Conservation (phyloP, 2,113 vertebrate species). For the Ellobius talpinus region DNA sequence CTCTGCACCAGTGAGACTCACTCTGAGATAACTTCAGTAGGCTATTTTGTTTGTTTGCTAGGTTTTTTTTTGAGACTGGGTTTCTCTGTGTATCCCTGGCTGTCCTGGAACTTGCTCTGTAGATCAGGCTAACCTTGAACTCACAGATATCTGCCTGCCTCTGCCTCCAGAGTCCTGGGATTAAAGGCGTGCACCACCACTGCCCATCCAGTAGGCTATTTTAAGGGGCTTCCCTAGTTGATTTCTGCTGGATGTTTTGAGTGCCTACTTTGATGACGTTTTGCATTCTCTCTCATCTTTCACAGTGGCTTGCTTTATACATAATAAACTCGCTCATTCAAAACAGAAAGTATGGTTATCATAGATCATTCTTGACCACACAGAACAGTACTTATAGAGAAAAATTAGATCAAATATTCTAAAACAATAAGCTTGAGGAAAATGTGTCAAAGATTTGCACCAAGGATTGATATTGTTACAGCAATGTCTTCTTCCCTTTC, state of each 20-base stretch:
- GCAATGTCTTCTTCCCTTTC: not conserved
- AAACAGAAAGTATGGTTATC: not conserved
- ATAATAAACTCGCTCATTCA: not conserved
- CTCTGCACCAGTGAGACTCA: too few relatives aligned
- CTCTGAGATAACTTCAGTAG: not conserved
- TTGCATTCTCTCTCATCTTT: not conserved
- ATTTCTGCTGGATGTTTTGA: not conserved
- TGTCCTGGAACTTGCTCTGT: too few relatives aligned
- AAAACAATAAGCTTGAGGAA: not conserved
- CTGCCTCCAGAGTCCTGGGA: too few relatives aligned
- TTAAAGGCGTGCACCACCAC: too few relatives aligned
- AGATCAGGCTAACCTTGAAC: too few relatives aligned
- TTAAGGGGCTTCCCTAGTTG: not conserved
- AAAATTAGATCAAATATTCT: not conserved
- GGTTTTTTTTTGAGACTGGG: too few relatives aligned
- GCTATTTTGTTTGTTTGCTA: not conserved
- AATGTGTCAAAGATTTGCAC: not conserved
- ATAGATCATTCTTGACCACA: not conserved
- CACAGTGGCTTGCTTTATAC: not conserved
- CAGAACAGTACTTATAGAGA: not conserved
- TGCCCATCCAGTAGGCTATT: too few relatives aligned
- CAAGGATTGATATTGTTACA: not conserved
- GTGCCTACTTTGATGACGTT: not conserved
- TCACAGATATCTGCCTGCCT: too few relatives aligned
- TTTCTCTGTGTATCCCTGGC: too few relatives aligned